Conservation (phyloP, 1,140 invertebrate genomes). For the Phymorhynchus buccinoides region DNA sequence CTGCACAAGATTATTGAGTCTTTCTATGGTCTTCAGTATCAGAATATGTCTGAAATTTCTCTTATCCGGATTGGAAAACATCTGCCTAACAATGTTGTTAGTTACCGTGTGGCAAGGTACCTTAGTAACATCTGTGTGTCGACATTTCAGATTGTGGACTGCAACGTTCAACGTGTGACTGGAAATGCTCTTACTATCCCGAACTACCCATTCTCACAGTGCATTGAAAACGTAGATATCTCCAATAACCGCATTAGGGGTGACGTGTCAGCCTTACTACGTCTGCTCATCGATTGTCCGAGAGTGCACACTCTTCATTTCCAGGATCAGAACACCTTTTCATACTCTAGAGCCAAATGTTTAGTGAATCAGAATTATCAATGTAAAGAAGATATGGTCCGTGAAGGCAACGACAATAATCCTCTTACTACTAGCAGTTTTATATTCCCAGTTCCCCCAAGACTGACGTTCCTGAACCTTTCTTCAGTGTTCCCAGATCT, state of each 20-base stretch:
- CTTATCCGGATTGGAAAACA: not conserved
- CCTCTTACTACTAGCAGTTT: not conserved
- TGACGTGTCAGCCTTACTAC: not conserved
- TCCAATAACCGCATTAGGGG: not conserved
- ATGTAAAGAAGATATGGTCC: not conserved
- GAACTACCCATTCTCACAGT: not conserved
- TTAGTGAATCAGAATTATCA: not conserved
- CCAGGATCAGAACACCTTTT: not conserved
- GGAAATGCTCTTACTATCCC: not conserved
- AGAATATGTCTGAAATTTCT: not conserved
- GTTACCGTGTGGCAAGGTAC: not conserved
- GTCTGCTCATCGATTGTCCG: not conserved
- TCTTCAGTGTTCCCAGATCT: not conserved
- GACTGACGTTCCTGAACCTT: not conserved
- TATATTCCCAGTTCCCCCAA: not conserved
- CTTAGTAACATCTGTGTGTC: not conserved
- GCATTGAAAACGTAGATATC: not conserved
- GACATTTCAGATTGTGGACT: not conserved
- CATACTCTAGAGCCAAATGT: not conserved
- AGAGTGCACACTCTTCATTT: not conserved
- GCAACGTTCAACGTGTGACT: not conserved
- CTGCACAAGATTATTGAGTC: not conserved
- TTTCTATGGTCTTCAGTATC: not conserved
- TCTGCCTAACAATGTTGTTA: not conserved
- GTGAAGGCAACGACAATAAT: no score